Conservation (phyloP, 2,888 invertebrate genomes). For the Erebia epiphron region DNA sequence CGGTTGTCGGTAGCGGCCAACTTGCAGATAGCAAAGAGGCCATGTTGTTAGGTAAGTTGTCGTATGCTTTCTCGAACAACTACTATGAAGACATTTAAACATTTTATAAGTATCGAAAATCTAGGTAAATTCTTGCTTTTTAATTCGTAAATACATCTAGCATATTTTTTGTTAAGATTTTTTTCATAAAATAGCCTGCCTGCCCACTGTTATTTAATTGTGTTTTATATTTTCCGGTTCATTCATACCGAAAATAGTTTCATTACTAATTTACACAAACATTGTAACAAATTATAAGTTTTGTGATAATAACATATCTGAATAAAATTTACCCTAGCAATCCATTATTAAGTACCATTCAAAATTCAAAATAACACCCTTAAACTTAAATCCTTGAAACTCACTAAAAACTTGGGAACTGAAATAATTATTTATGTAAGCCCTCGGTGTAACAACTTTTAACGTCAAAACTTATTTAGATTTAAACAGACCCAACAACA, state of each 20-base stretch:
- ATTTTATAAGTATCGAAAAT: too few relatives aligned
- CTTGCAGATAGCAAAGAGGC: slow-evolving; percentile 77
- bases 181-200: too few relatives aligned
- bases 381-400: slow-evolving; percentile 27
- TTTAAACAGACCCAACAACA: slow-evolving; percentile 34
- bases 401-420: slow-evolving; percentile 21
- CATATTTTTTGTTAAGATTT: too few relatives aligned
- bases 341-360: background rate
- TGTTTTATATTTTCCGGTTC: too few relatives aligned
- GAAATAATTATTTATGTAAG: slow-evolving; percentile 29
- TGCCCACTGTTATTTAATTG: too few relatives aligned
- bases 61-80: background rate
- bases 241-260: too few relatives aligned
- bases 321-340: background rate
- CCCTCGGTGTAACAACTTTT: slow-evolving; percentile 23
- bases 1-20: slow-evolving; percentile 73
- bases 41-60: slow-evolving; percentile 68
- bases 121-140: too few relatives aligned
- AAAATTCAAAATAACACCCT: background rate
- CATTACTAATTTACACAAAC: too few relatives aligned
- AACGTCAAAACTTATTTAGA: slow-evolving; percentile 35
- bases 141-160: too few relatives aligned
- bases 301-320: too few relatives aligned
- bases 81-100: too few relatives aligned
- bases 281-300: too few relatives aligned